Evolutionary conservation across 1,140 invertebrate genomes (phyloP).

Genomic region (Zophobas morio): DNA sequence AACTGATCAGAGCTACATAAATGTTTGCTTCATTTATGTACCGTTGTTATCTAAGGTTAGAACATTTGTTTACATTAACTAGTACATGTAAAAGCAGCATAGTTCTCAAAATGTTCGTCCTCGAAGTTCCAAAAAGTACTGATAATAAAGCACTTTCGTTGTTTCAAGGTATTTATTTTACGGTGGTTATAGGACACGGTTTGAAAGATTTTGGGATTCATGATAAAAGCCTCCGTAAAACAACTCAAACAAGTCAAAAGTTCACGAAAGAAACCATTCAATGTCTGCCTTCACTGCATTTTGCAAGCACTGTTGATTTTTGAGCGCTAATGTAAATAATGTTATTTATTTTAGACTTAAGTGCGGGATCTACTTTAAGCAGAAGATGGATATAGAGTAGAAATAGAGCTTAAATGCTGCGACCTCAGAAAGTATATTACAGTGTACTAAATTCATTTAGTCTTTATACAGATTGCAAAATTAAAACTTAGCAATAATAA

Average conservation of each 20-base stretch:
- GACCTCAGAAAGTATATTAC: constrained; percentile 19
- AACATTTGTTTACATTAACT: neutral
- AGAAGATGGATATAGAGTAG: constrained; percentile 44
- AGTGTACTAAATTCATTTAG: constrained; percentile 27
- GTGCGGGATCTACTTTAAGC: constrained; percentile 47
- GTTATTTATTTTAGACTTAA: constrained; percentile 51
- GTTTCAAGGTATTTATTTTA: constrained; percentile 18
- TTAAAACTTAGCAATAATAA: constrained; percentile 29
- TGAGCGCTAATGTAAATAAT: constrained; percentile 57
- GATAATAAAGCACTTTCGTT: constrained; percentile 5
- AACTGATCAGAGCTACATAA: constrained; percentile 25
- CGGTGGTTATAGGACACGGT: neutral
- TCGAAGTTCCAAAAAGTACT: constrained; percentile 11
- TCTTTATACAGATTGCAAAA: constrained; percentile 38
- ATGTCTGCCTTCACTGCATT: constrained; percentile 64
- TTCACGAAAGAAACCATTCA: constrained; percentile 50
- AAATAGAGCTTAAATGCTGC: constrained; percentile 28
- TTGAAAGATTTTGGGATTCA: neutral
- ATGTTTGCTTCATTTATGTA: constrained; percentile 29
- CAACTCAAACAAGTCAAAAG: constrained; percentile 2
- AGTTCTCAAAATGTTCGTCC: neutral
- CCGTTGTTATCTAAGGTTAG: neutral
- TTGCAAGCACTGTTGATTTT: constrained; percentile 63
- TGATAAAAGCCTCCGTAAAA: neutral
- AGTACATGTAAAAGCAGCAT: neutral